A percentile compares a stretch with the other conserved stretches of the same genome.
Conservation (phyloP, 2,797 vertebrate species). For the Apogon hyalosoma region DNA sequence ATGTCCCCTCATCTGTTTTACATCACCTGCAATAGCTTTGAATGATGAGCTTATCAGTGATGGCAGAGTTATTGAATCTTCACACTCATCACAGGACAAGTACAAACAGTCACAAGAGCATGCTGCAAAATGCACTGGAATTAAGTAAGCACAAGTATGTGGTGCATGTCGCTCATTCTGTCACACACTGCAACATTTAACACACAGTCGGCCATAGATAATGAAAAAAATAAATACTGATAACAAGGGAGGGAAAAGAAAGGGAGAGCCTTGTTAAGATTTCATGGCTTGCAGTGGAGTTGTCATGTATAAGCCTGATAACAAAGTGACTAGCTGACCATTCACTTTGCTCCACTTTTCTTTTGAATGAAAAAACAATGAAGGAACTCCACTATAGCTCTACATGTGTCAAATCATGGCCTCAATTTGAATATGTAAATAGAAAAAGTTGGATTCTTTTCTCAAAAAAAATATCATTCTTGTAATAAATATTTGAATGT, state of each 20-base stretch:
- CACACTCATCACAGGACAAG: slow-evolving; percentile 13
- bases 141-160: slow-evolving; percentile 2
- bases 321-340: slow-evolving; percentile 17
- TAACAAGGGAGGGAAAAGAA: slow-evolving; percentile 34
- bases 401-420: not conserved
- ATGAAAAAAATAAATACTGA: slow-evolving; percentile 28
- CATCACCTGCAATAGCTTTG: slow-evolving; percentile 71
- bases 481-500: not conserved
- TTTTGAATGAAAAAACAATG: slow-evolving; percentile 13
- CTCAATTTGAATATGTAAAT: slow-evolving; percentile 4
- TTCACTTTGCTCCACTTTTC: slow-evolving; percentile 23
- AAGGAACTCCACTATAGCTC: not conserved
- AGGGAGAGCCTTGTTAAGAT: slow-evolving; percentile 28
- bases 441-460: not conserved
- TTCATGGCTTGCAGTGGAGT: slow-evolving; percentile 23
- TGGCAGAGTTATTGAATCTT: slow-evolving; percentile 40
- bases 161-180: not conserved
- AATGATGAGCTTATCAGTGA: slow-evolving; percentile 71
- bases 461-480: not conserved
- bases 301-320: slow-evolving; percentile 17
- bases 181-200: slow-evolving; percentile 9
- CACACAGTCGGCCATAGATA: slow-evolving; percentile 45
- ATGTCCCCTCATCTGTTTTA: slow-evolving; percentile 73
- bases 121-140: slow-evolving; percentile 1
- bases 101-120: slow-evolving; percentile 2